These are phyloP conservation scores for Lasius fuliginosus DNA, from an alignment of 2,888 invertebrate genomes.

Conservation along the genomic window DNA sequence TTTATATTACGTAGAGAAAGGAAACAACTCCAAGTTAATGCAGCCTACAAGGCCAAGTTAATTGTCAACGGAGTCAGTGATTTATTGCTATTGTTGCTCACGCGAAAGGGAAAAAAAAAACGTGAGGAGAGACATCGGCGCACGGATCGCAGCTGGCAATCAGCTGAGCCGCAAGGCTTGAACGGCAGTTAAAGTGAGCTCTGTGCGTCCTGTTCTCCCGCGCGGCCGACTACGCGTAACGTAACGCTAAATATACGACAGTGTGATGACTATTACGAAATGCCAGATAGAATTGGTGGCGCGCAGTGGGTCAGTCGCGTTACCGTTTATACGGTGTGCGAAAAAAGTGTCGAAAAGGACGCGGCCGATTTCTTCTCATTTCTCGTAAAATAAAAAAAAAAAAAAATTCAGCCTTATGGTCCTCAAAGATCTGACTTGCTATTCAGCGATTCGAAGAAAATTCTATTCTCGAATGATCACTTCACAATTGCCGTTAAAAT, in stretches of 20 bases:
- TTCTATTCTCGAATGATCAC: neutral
- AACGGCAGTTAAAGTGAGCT: slow-evolving; percentile 51
- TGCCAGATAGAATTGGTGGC: slow-evolving; percentile 73
- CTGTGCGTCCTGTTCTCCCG: slow-evolving; percentile 29
- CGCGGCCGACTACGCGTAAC: slow-evolving; percentile 49
- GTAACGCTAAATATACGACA: slow-evolving; percentile 77
- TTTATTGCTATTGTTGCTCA: neutral
- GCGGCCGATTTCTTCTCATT: slow-evolving; percentile 27
- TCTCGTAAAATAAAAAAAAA: neutral
- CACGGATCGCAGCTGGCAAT: slow-evolving; percentile 60
- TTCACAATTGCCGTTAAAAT: no score
- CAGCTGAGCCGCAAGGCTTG: slow-evolving; percentile 41
- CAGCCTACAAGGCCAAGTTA: neutral
- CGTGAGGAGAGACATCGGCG: neutral
- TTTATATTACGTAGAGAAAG: neutral
- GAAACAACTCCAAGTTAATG: neutral
- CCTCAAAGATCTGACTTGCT: neutral
- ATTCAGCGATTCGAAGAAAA: neutral
- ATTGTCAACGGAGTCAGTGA: neutral
- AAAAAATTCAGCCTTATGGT: neutral
- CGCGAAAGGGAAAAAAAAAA: slow-evolving; percentile 2
- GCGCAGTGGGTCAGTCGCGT: slow-evolving; percentile 71
- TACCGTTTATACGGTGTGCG: slow-evolving; percentile 20
- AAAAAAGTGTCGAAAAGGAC: slow-evolving; percentile 15
- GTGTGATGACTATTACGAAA: slow-evolving; percentile 77